Evolutionary conservation across 2,797 vertebrate genomes (phyloP), one percentile per base, ranked within the genome.

Genomic region (Clamator glandarius): DNA sequence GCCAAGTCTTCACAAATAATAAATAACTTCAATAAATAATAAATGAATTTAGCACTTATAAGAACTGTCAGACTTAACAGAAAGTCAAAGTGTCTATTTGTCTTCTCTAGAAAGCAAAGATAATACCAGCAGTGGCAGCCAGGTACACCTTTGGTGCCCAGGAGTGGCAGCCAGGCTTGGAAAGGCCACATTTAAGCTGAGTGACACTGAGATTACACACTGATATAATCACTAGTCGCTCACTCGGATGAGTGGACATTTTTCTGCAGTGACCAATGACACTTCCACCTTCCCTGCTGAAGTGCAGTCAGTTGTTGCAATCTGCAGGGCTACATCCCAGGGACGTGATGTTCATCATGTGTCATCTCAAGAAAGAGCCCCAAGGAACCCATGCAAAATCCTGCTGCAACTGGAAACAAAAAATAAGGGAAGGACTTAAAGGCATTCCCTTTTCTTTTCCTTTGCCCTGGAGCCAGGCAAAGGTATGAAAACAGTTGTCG

Each of bases 261-360:
- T 75, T 62, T 63, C 42, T 85, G 51, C 82, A 64, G 57, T 51
- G 50, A 35, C 23, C 46, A 33, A 15, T 39, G 54, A 57, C 42
- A 15, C 29, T 87, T 77, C 35, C 8, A 52, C 16, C 7, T 87
- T 31, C 9, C 28, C 68, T 85, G 25, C 54, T 63, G 41, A 88
- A 69, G 31, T 19, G 36, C n/a, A 25, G 0, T 63, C 0, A 0
- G 33, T 50, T 21, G 8, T 5, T 85, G 50, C 25, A 9, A 36
- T 20, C 44, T 50, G 12, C 48, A 72, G 58, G 18, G 26, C 21
- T 76, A 11, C 46, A 44, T 12, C 33, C 20, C 20, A 72, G 33
- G 24, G 31, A 76, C 0, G 0, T 48, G 66, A 42, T 0, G 0
- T 11, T 84, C 54, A 13, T 41, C 3, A 1, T 46, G 36, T 33